phyloP scores from a whole-genome alignment of 2,797 vertebrate genomes.

The Poeciliopsis infans region DNA sequence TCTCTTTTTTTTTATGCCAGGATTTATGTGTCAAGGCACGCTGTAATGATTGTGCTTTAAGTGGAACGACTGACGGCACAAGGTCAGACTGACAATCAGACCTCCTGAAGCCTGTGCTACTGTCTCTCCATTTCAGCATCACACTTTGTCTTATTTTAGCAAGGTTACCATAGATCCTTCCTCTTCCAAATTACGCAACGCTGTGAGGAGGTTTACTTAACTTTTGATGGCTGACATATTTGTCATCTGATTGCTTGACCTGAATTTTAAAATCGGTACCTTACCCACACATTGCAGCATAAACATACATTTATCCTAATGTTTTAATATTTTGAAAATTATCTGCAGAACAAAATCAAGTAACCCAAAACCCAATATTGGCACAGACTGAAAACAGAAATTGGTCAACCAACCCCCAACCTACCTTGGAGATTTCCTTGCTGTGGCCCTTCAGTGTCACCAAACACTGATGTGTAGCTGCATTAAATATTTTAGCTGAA shows the following conservation, averaged over 20 bases:
- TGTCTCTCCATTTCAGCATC: conserved; percentile 39
- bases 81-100: conserved; percentile 26
- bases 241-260: neutral
- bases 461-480: conserved; percentile 85
- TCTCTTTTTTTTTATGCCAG: neutral
- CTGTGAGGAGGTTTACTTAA: neutral
- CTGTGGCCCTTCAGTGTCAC: conserved; percentile 88
- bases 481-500: conserved; percentile 87
- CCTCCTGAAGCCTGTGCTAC: conserved; percentile 30
- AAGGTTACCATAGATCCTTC: conserved; percentile 16
- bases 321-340: neutral
- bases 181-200: neutral
- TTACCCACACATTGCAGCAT: neutral
- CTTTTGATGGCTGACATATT: neutral
- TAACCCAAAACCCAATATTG: neutral
- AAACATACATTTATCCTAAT: neutral
- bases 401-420: neutral
- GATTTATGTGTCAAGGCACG: conserved; percentile 10
- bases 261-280: neutral
- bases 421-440: conserved; percentile 93
- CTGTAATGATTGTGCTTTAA: conserved; percentile 5
- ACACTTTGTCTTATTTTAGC: conserved; percentile 17
- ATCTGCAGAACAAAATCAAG: neutral
- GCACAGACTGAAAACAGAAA: neutral
- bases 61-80: conserved; percentile 16